phyloP scores from a whole-genome alignment of 2,113 vertebrate species.

The Orthonyx spaldingii region DNA sequence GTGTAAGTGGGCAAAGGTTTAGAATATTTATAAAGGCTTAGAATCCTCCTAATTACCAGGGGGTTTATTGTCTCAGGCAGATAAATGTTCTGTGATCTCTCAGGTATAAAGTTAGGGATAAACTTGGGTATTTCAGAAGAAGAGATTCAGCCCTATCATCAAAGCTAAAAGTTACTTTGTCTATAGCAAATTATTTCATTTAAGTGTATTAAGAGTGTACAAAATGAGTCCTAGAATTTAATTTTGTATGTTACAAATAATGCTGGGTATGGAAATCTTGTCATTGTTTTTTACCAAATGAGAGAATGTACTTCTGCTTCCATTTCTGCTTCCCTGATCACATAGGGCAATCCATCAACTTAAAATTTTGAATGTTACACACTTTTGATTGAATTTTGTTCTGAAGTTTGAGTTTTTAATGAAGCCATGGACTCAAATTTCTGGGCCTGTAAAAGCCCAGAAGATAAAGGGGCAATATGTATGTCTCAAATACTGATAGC shows the following conservation, averaged over 20 bases:
- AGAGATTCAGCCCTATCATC: neutral
- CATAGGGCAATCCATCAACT: neutral
- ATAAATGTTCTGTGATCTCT: neutral
- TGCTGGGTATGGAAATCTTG: neutral
- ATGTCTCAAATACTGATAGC: neutral
- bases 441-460: neutral
- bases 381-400: neutral
- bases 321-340: neutral
- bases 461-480: neutral
- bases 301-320: neutral
- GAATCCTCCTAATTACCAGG: neutral
- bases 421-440: neutral
- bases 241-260: neutral
- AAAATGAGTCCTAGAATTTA: neutral
- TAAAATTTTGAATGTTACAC: neutral
- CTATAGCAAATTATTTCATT: neutral
- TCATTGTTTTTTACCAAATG: neutral
- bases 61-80: neutral
- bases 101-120: neutral
- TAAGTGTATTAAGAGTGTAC: neutral
- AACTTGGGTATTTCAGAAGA: neutral
- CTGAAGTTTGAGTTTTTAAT: neutral
- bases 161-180: neutral
- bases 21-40: constrained; percentile 12
- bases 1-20: neutral